Evolutionary conservation across 1,140 invertebrate genomes (phyloP).

Genomic region (Trichonephila inaurata): DNA sequence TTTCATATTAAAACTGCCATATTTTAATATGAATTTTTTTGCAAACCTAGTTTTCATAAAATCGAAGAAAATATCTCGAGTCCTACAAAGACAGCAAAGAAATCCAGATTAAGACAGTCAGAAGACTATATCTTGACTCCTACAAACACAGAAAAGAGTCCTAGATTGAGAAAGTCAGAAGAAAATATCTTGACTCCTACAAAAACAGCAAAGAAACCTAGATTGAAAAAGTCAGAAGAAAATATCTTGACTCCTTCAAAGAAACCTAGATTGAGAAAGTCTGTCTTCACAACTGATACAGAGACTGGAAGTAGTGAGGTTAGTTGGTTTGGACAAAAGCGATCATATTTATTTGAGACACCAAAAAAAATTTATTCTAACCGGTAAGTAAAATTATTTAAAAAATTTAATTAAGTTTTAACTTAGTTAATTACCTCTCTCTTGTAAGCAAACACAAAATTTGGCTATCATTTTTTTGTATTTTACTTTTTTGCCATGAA

Average conservation of each 20-base stretch:
- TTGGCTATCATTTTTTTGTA: too few species aligned
- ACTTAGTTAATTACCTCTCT: too few species aligned
- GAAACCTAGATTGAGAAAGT: background rate
- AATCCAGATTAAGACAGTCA: too few species aligned
- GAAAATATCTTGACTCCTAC: background rate
- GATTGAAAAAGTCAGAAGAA: background rate
- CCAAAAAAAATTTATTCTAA: background rate
- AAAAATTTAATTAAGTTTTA: background rate
- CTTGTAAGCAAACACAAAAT: too few species aligned
- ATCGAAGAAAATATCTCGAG: background rate
- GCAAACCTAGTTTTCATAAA: background rate
- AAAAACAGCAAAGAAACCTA: constrained; percentile 7
- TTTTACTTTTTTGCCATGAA: too few species aligned
- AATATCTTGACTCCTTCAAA: background rate
- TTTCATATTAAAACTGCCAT: background rate
- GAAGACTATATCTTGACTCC: too few species aligned
- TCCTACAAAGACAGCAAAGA: too few species aligned
- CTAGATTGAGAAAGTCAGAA: too few species aligned
- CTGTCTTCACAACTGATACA: constrained; percentile 45
- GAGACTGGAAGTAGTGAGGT: constrained; percentile 44
- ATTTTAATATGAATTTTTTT: background rate
- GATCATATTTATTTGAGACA: constrained; percentile 23
- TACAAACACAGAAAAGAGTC: too few species aligned
- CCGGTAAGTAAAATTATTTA: background rate
- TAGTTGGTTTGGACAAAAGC: constrained; percentile 8